Base-by-base conservation (phyloP, 2,888 invertebrate species). In the Dolichopus griseipennis region DNA sequence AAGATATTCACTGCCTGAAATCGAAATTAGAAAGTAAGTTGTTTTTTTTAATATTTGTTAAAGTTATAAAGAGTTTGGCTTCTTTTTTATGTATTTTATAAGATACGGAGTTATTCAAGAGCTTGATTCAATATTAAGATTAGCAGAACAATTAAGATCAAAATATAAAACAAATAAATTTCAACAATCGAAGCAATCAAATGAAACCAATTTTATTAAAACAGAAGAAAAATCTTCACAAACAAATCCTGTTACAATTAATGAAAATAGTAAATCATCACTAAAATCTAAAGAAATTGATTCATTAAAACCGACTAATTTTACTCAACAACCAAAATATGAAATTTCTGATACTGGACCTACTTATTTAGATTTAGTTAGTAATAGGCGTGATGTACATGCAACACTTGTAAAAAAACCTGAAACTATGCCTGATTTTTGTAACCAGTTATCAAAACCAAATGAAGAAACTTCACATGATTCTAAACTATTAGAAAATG, bases 1-100 rank as follows among this genome's bases (percentile, higher is more conserved):
- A 34, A 6, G 64, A 34, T 64, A 37, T 64, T 64, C 64, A n/a
- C 9, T 64, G 18, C 64, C 64, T 1, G 64, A 64, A 64, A 64
- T 33, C 9, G 64, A 33, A 34, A 64, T 64, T 20, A 7, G 64
- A 64, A 64, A 64, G 64, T 64, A 64, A 21, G 10, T 62, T 2
- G 6, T 5, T 3, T 34, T 64, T 34, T 27, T 34, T 27, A 64
- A 34, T 34, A 4, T n/a, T 64, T 34, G 7, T 34, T 27, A n/a
- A 34, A n/a, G 15, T 18, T 34, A 64, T 64, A 8, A 15, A 20
- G 6, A 21, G 2, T 61, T 8, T 9, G 20, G 20, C 8, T 61
- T 61, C 2, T 61, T n/a, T 61, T 15, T 10, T 5, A 20, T 18
- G 4, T n/a, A n/a, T 20, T 21, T 62, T 5, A 20, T 18, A 20